These are phyloP conservation scores for Agapornis roseicollis DNA, from an alignment of 2,113 vertebrate species.

Conservation along the genomic window DNA sequence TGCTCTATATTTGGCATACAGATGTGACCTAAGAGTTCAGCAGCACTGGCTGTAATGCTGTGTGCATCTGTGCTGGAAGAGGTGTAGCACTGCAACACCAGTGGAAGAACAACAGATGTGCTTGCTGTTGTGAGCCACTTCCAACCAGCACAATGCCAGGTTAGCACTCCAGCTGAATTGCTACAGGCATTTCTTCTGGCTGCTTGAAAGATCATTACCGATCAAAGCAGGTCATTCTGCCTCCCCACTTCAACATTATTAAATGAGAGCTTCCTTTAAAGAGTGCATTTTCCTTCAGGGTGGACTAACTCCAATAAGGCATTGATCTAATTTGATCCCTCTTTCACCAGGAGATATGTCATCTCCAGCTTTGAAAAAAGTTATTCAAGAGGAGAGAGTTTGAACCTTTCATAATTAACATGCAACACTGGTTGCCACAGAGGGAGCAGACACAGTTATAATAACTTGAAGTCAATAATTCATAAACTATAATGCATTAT, in stretches of 20 bases:
- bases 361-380: slow-evolving; percentile 61
- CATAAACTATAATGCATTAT: slow-evolving; percentile 82
- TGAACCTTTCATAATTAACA: slow-evolving; percentile 71
- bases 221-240: background rate
- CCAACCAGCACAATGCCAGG: background rate
- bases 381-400: slow-evolving; percentile 48
- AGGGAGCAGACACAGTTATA: slow-evolving; percentile 68
- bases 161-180: slow-evolving; percentile 20
- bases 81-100: rapidly evolving
- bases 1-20: background rate
- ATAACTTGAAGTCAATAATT: slow-evolving; percentile 81
- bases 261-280: slow-evolving; percentile 1
- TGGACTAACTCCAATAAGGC: background rate
- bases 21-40: background rate
- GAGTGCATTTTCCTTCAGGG: slow-evolving; percentile 16
- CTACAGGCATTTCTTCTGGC: slow-evolving; percentile 1
- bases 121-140: background rate
- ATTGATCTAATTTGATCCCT: slow-evolving; percentile 63
- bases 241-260: background rate
- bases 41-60: background rate
- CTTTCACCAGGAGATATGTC: slow-evolving; percentile 49
- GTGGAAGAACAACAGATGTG: background rate
- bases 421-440: slow-evolving; percentile 56
- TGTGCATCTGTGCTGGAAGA: background rate
- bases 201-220: slow-evolving; percentile 7